Conservation (phyloP, 2,797 vertebrate species). For the Myotis daubentonii region DNA sequence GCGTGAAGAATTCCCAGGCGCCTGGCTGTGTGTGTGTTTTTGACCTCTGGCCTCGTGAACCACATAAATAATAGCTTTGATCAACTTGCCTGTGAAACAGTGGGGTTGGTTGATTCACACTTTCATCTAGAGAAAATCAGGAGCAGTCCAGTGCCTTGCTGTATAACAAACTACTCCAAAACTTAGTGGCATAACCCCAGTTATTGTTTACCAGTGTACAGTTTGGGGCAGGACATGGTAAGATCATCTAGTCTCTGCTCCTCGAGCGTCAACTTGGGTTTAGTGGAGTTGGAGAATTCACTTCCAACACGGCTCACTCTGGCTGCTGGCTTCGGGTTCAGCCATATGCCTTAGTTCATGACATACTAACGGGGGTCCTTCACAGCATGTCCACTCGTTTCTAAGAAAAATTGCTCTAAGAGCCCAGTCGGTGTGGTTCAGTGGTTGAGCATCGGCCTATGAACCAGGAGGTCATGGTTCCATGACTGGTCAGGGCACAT, state of each 20-base stretch:
- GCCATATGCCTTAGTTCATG: not conserved
- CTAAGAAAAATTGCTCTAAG: not conserved
- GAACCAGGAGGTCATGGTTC: too few species aligned
- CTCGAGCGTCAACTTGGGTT: not conserved
- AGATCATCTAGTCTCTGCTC: not conserved
- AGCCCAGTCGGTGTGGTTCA: too few species aligned
- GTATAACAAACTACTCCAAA: not conserved
- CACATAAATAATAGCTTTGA: not conserved
- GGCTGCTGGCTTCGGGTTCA: not conserved
- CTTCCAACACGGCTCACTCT: not conserved
- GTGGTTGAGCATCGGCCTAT: too few species aligned
- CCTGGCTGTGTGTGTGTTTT: slow-evolving; percentile 76
- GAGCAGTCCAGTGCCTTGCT: not conserved
- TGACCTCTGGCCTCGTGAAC: slow-evolving; percentile 22
- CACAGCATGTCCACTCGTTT: not conserved
- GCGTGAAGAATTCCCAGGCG: slow-evolving; percentile 84
- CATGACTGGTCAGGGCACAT: too few species aligned
- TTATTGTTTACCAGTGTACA: not conserved
- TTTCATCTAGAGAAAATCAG: not conserved
- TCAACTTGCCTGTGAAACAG: not conserved
- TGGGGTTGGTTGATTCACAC: not conserved
- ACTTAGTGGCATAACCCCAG: not conserved
- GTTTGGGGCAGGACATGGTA: not conserved
- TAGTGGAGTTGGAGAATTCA: not conserved
- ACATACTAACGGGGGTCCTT: not conserved